A percentile compares a stretch with the other conserved stretches of the same genome.
Conservation (phyloP, 2,113 vertebrate genomes). For the Archilochus colubris region DNA sequence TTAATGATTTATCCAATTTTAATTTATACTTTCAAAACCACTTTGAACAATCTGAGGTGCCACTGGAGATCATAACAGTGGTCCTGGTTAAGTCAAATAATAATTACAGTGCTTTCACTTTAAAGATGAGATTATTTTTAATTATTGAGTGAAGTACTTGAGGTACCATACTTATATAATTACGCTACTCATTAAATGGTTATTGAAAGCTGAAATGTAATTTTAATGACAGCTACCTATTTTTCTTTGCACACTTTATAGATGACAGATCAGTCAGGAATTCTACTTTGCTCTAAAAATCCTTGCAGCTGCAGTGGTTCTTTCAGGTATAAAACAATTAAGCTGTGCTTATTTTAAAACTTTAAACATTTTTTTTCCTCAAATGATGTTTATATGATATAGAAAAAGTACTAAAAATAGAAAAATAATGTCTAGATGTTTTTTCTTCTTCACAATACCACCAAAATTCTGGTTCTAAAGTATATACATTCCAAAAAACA, state of each 20-base stretch:
- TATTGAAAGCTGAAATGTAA: slow-evolving; percentile 79
- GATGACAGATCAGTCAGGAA: slow-evolving; percentile 76
- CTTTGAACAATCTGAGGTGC: slow-evolving; percentile 72
- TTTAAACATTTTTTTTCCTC: slow-evolving; percentile 27
- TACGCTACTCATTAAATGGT: slow-evolving; percentile 79
- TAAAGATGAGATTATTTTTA: slow-evolving; percentile 82
- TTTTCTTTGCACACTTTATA: slow-evolving; percentile 77
- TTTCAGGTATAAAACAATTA: slow-evolving; percentile 67
- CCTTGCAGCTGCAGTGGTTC: slow-evolving; percentile 57
- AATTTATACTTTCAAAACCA: slow-evolving; percentile 76
- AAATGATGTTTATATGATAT: slow-evolving; percentile 13
- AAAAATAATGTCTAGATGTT: neutral
- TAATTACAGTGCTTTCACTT: slow-evolving; percentile 79
- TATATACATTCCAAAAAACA: neutral
- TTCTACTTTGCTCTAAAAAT: slow-evolving; percentile 63
- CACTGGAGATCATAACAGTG: slow-evolving; percentile 76
- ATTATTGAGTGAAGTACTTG: slow-evolving; percentile 80
- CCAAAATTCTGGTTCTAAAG: neutral
- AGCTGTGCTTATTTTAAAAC: slow-evolving; percentile 40
- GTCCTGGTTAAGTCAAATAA: slow-evolving; percentile 79
- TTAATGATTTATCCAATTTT: slow-evolving; percentile 77
- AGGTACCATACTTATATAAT: slow-evolving; percentile 79
- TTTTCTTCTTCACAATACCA: neutral
- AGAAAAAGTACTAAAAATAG: neutral
- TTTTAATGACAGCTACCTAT: slow-evolving; percentile 80